Evolutionary conservation across 2,113 vertebrate genomes (phyloP), one percentile per base, ranked within the genome.

Genomic region (Ibidorhyncha struthersii): DNA sequence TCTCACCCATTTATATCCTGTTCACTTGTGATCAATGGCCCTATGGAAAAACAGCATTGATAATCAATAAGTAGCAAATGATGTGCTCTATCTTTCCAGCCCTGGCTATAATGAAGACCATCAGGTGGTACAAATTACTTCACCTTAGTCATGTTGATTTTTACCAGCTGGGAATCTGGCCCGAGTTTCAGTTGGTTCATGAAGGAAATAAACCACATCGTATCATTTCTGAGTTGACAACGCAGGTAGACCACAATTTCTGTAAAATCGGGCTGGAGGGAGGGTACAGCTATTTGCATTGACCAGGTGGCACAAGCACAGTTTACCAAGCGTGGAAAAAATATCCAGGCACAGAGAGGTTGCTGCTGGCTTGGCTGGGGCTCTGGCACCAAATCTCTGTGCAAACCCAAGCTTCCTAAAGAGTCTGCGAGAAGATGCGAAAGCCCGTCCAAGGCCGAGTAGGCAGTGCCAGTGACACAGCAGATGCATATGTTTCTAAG

Each of bases 381-480:
- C 78, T 87, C 89, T 95, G 91, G 95, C 96, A 91, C 30, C 77
- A 56, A 30, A 47, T 22, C 40, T 41, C 56, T 59, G 30, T 53
- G 50, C 0, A 2, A 89, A 86, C 65, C 76, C 47, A 87, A 82
- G 86, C 76, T 78, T 93, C 76, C 53, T 43, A 66, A 62, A 95
- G 72, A 81, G 56, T 12, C 84, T 91, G 73, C 0, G 4, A 85
- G 90, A 86, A 97, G 91, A 73, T 62, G 61, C 0, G 4, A 36
- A 74, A 27, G 32, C 65, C 22, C 0, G 4, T 94, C 93, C 92
- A 96, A 95, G 73, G 93, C 55, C n/a, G 52, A 91, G 79, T 61
- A 74, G 92, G 80, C 61, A 6, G 79, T 89, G 94, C 92, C 96
- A 97, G 94, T 71, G 91, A 89, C 92, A 90, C 67, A 92, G 96